A percentile compares a stretch with the other conserved stretches of the same genome.
phyloP scores from a whole-genome alignment of 2,113 vertebrate species.

The Pachyramphus minor region DNA sequence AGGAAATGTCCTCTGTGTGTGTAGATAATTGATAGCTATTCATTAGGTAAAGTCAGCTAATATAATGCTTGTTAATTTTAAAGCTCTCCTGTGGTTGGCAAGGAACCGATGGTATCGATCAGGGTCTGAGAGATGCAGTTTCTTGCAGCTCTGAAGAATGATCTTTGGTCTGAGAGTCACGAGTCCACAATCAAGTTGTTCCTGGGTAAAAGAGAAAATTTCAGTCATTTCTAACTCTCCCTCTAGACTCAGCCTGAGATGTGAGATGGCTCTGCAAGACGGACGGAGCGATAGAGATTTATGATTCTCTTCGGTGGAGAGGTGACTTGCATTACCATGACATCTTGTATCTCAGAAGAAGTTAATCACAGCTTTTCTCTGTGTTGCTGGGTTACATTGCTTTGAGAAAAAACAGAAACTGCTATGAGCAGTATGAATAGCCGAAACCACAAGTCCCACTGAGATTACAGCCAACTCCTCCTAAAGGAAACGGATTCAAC shows the following conservation, averaged over 20 bases:
- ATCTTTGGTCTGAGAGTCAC: background rate
- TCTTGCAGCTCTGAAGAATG: background rate
- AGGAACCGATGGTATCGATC: background rate
- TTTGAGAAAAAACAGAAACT: slow-evolving; percentile 68
- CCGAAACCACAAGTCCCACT: slow-evolving; percentile 58
- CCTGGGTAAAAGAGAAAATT: background rate
- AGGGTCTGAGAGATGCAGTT: background rate
- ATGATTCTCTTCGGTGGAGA: background rate
- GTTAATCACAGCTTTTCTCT: slow-evolving; percentile 62
- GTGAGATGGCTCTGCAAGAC: background rate
- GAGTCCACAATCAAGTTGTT: background rate
- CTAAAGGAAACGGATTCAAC: slow-evolving; percentile 60
- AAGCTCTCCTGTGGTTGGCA: background rate
- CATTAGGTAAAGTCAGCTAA: slow-evolving; percentile 18
- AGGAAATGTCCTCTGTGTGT: background rate
- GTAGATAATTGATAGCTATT: background rate
- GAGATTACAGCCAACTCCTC: slow-evolving; percentile 68
- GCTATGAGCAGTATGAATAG: slow-evolving; percentile 64
- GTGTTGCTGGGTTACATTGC: slow-evolving; percentile 67
- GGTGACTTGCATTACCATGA: background rate
- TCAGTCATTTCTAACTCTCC: background rate
- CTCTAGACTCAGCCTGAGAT: background rate
- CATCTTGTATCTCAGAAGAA: slow-evolving; percentile 48
- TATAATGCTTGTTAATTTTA: slow-evolving; percentile 32
- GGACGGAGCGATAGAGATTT: slow-evolving; percentile 23